Evolutionary conservation across 2,888 invertebrate species (phyloP).

Genomic region (Agelastica alni): DNA sequence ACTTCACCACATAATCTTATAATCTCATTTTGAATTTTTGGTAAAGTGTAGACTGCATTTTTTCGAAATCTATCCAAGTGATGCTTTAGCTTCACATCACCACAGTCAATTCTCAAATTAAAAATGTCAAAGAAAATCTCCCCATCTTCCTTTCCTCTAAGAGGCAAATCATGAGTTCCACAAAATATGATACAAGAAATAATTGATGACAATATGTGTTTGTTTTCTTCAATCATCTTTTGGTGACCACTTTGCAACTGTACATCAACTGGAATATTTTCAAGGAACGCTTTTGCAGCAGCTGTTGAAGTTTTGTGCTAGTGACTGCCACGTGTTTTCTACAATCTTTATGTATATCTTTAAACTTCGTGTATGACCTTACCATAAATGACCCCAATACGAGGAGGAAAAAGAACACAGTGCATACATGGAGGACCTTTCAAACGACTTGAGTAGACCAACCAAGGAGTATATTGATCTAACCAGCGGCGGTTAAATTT

Average conservation of each 20-base stretch:
- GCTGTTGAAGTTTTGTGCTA: constrained; percentile 16
- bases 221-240: constrained; percentile 23
- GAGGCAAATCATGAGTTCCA: constrained; percentile 21
- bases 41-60: constrained; percentile 27
- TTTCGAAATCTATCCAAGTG: constrained; percentile 19
- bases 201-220: constrained; percentile 28
- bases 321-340: constrained; percentile 10
- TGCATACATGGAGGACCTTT: constrained; percentile 16
- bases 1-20: constrained; percentile 35
- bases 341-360: constrained; percentile 16
- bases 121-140: constrained; percentile 24
- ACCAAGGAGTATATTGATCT: constrained; percentile 15
- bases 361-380: constrained; percentile 15
- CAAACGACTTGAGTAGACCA: constrained; percentile 13
- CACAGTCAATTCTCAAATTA: constrained; percentile 21
- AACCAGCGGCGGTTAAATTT: constrained; percentile 17
- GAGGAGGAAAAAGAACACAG: constrained; percentile 15
- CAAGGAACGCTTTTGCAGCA: constrained; percentile 25
- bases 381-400: constrained; percentile 14
- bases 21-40: constrained; percentile 33
- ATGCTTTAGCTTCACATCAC: constrained; percentile 14
- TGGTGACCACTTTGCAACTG: constrained; percentile 23
- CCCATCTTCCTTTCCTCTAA: constrained; percentile 25
- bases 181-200: constrained; percentile 26
- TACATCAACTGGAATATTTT: constrained; percentile 17